A percentile compares a stretch with the other conserved stretches of the same genome.
These are phyloP conservation scores for Panurus biarmicus DNA, from an alignment of 2,113 vertebrate genomes.

Conservation along the genomic window DNA sequence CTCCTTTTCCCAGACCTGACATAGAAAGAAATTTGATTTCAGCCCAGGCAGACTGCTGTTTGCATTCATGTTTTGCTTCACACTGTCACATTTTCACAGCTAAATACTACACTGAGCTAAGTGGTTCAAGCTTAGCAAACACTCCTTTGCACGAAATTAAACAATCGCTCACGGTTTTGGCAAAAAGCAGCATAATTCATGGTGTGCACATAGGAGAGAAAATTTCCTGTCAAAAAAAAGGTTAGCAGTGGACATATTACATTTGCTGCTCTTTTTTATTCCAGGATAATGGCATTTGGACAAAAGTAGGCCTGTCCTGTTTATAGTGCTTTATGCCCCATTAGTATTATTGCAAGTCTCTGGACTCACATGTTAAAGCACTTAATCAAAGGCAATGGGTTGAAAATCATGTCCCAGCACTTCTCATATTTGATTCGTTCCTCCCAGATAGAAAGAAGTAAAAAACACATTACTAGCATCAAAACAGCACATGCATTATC, in stretches of 20 bases:
- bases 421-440: slow-evolving; percentile 97
- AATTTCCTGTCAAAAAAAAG: slow-evolving; percentile 75
- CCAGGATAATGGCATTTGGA: slow-evolving; percentile 85
- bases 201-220: slow-evolving; percentile 36
- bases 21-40: background rate
- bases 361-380: slow-evolving; percentile 93
- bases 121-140: background rate
- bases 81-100: background rate
- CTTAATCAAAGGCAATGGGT: slow-evolving; percentile 99
- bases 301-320: slow-evolving; percentile 73
- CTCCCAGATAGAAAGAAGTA: slow-evolving; percentile 88
- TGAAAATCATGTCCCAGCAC: slow-evolving; percentile 96
- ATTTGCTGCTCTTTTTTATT: slow-evolving; percentile 82
- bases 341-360: slow-evolving; percentile 96
- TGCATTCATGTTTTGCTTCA: background rate
- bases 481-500: slow-evolving; percentile 87
- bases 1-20: background rate
- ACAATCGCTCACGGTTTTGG: slow-evolving; percentile 35
- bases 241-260: slow-evolving; percentile 82
- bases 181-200: slow-evolving; percentile 68
- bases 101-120: background rate
- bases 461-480: slow-evolving; percentile 83
- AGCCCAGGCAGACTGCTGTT: background rate
- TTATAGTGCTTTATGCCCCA: slow-evolving; percentile 88
- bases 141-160: slow-evolving; percentile 27